Evolutionary conservation across 2,113 vertebrate species (phyloP).

Genomic region (Strigops habroptila): DNA sequence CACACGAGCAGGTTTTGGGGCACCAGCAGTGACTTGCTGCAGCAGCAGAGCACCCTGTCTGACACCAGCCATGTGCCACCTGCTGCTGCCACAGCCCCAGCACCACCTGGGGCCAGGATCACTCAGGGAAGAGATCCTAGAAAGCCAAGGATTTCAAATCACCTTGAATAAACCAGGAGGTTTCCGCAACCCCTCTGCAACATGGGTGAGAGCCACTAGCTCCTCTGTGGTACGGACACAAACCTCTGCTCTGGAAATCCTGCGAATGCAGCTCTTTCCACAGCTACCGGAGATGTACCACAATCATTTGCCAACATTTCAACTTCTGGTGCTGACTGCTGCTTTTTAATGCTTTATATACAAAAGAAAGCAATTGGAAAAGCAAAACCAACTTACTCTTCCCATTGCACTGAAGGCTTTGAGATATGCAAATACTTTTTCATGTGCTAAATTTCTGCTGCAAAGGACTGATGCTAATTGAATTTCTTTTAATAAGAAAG

Average conservation of each 20-base stretch:
- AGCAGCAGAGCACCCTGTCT: background rate
- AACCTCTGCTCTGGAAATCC: too few species aligned
- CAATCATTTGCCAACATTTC: background rate
- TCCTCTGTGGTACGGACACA: background rate
- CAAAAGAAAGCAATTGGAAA: background rate
- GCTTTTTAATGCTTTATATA: background rate
- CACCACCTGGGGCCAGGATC: background rate
- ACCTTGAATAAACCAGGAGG: too few species aligned
- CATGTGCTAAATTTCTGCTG: background rate
- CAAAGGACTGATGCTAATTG: background rate
- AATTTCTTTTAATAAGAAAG: background rate
- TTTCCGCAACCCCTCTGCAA: too few species aligned
- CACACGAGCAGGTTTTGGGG: background rate
- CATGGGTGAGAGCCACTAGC: accelerated
- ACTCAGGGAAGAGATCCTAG: background rate
- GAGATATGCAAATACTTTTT: background rate
- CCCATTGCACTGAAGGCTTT: background rate
- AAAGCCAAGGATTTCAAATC: background rate
- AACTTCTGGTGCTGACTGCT: background rate
- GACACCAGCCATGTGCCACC: background rate
- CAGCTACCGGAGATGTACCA: accelerated
- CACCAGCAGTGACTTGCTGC: background rate
- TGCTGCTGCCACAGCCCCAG: background rate
- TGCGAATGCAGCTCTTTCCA: background rate
- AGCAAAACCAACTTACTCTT: background rate